Base-by-base conservation (phyloP, 2,888 invertebrate species). In the Agonopterix heracliana region DNA sequence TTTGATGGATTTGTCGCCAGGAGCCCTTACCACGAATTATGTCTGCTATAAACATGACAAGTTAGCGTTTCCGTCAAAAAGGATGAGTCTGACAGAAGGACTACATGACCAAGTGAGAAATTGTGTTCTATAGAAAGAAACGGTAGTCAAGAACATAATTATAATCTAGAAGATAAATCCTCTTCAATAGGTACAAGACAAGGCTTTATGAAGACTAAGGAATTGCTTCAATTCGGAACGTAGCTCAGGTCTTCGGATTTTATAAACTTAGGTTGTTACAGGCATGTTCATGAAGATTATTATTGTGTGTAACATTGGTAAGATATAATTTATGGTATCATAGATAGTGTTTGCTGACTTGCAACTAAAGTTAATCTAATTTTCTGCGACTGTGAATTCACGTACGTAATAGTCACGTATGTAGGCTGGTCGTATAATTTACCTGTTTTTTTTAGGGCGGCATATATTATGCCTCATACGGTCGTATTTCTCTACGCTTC, bases 1-100 rank as follows among this genome's bases (percentile, higher is more conserved):
- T 69, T 78, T 85, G 87, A 87, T 84, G 82, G 82, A 87, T 87
- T 73, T 77, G 87, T 84, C 86, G 85, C 86, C 86, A 76, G 64
- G 64, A 68, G 74, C 78, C 80, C 79, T 77, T 77, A 80, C 83
- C 72, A 79, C 74, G 74, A 72, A 68, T 69, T 65, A 71, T 68
- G 64, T 64, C 55, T 62, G 75, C 70, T 66, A 71, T 72, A 71
- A 73, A 73, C 68, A 66, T 69, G 71, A 73, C 69, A 72, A 64
- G 65, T 59, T 52, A 59, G 62, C 61, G 63, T 62, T 59, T 47
- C 38, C n/a, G n/a, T 38, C n/a, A 12, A 11, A 41, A 41, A 41
- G 34, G 43, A 14, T 26, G 26, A 5, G 9, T 38, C n/a, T 38
- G 38, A n/a, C 35, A 11, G 36, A 44, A 34, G 36, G 12, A 46